Percentiles rank a stretch among this genome's conserved stretches.
Evolutionary conservation across 2,797 vertebrate genomes (phyloP).

Genomic region (Chromobotia macracanthus): DNA sequence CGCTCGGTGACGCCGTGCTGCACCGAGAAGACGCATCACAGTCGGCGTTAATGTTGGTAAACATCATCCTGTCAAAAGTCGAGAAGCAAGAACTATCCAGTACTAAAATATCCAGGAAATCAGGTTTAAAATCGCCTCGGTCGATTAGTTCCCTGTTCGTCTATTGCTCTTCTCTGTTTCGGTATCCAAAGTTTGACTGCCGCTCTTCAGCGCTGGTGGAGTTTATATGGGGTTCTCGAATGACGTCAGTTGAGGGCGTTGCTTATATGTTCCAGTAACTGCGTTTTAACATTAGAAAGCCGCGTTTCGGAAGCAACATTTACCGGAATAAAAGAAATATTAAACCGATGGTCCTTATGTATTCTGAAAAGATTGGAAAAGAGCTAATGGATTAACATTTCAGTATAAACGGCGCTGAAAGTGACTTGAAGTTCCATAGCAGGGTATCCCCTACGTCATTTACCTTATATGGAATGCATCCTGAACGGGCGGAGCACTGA

Average conservation of each 20-base stretch:
- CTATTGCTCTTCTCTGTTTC: not conserved
- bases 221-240: conserved; percentile 60
- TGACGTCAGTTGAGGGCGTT: conserved; percentile 41
- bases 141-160: conserved; percentile 50
- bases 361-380: not conserved
- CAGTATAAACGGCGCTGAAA: conserved; percentile 54
- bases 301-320: not conserved
- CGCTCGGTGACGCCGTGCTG: conserved; percentile 91
- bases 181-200: conserved; percentile 68
- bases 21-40: conserved; percentile 93
- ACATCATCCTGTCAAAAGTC: conserved; percentile 80
- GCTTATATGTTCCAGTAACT: not conserved
- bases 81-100: conserved; percentile 28
- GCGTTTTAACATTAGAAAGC: not conserved
- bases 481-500: conserved; percentile 79
- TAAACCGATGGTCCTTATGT: not conserved
- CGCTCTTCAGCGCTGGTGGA: conserved; percentile 1
- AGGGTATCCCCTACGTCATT: conserved; percentile 95
- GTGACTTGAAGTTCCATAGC: conserved; percentile 68
- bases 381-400: not conserved
- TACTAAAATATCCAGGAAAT: not conserved
- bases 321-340: not conserved
- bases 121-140: not conserved
- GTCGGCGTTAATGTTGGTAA: conserved; percentile 84
- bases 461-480: conserved; percentile 95